Conservation (phyloP, 1,140 invertebrate genomes). For the Homalodisca vitripennis region DNA sequence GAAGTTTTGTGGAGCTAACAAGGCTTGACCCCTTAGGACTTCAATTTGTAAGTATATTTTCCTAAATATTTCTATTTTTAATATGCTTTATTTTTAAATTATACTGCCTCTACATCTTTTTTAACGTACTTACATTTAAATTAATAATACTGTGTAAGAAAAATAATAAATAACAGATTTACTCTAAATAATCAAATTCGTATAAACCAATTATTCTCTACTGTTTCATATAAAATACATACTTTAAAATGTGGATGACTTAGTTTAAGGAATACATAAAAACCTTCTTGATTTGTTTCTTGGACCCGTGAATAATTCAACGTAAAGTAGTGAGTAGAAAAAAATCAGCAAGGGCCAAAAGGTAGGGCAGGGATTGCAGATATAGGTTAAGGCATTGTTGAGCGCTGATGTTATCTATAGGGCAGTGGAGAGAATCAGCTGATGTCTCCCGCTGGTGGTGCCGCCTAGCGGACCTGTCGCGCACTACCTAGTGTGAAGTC, state of each 20-base stretch:
- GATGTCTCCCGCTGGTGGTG: background rate
- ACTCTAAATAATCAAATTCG: background rate
- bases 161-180: background rate
- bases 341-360: too few relatives aligned
- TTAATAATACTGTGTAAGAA: background rate
- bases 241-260: background rate
- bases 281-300: too few relatives aligned
- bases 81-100: background rate
- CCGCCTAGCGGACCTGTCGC: background rate
- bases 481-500: conserved; percentile 3
- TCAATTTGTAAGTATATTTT: conserved; percentile 10
- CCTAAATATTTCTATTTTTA: too few relatives aligned
- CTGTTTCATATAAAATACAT: background rate
- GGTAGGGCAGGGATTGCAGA: conserved; percentile 15
- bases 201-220: too few relatives aligned
- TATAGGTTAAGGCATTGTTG: conserved; percentile 17
- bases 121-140: background rate
- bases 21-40: background rate
- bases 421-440: conserved; percentile 17
- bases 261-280: too few relatives aligned
- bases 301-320: too few relatives aligned
- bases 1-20: conserved; percentile 13
- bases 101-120: background rate
- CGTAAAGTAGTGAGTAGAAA: too few relatives aligned
- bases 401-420: background rate